Conservation (phyloP, 2,113 vertebrate genomes). For the Synchiropus splendidus region DNA sequence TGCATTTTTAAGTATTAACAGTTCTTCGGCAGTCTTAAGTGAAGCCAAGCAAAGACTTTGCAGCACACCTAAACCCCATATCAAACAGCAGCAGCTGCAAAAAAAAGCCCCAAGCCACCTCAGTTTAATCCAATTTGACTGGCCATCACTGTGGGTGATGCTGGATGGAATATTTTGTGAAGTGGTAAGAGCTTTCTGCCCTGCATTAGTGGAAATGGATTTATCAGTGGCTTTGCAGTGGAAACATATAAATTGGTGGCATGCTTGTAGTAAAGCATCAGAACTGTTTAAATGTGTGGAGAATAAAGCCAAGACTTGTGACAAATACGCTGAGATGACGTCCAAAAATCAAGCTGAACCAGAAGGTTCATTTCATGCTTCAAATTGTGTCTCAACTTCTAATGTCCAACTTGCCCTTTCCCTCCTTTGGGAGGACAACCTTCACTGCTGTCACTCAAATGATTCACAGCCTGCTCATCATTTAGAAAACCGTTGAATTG, state of each 20-base stretch:
- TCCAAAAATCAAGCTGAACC: too few relatives aligned
- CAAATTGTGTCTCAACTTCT: too few relatives aligned
- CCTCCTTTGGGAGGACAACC: slow-evolving; percentile 20
- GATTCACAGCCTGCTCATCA: slow-evolving; percentile 31
- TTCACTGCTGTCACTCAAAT: slow-evolving; percentile 26
- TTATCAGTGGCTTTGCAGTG: slow-evolving; percentile 47
- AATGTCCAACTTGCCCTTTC: slow-evolving; percentile 2
- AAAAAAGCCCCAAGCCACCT: slow-evolving; percentile 61
- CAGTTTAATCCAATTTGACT: slow-evolving; percentile 73
- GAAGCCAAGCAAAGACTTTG: slow-evolving; percentile 61
- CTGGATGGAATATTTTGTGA: slow-evolving; percentile 63
- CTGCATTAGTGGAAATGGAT: slow-evolving; percentile 50
- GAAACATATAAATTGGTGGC: slow-evolving; percentile 39
- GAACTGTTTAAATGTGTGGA: too few relatives aligned
- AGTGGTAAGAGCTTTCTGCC: slow-evolving; percentile 62
- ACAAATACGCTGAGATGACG: too few relatives aligned
- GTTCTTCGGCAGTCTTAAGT: slow-evolving; percentile 57
- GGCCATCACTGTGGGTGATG: slow-evolving; percentile 68
- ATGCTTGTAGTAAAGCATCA: slow-evolving; percentile 7
- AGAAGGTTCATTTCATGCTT: too few relatives aligned
- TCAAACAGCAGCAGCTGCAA: slow-evolving; percentile 69
- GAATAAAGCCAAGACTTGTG: too few relatives aligned
- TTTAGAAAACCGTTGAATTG: slow-evolving; percentile 40
- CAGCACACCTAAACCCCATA: slow-evolving; percentile 70
- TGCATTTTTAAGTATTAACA: slow-evolving; percentile 46